Conservation (phyloP, 2,113 vertebrate genomes). For the Crypturellus undulatus region DNA sequence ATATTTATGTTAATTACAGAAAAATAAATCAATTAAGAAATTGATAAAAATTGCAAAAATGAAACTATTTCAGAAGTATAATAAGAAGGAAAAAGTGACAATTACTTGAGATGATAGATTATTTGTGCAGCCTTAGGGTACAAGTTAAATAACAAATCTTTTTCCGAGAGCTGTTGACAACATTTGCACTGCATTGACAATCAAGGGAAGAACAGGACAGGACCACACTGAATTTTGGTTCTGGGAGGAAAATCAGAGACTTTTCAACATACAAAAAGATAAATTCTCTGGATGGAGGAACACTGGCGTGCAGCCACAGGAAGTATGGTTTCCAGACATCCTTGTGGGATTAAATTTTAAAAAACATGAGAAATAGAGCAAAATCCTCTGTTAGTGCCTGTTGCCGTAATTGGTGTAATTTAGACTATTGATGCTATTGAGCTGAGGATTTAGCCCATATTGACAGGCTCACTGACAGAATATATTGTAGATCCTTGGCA, state of each 20-base stretch:
- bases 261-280: background rate
- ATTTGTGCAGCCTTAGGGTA: constrained; percentile 29
- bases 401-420: background rate
- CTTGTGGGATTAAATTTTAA: background rate
- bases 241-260: background rate
- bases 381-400: background rate
- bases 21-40: constrained; percentile 56
- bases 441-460: constrained; percentile 40
- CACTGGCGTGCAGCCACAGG: background rate
- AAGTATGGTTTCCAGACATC: background rate
- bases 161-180: constrained; percentile 27
- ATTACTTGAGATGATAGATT: background rate
- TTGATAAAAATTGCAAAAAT: constrained; percentile 38
- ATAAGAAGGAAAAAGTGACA: background rate
- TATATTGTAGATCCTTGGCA: constrained; percentile 38
- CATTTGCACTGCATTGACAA: background rate
- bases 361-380: background rate
- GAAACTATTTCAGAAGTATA: constrained; percentile 17
- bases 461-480: constrained; percentile 47
- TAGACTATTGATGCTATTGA: background rate
- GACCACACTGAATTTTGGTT: background rate
- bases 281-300: background rate
- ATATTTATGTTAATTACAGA: constrained; percentile 58
- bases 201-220: background rate
- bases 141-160: constrained; percentile 12